Base-by-base conservation (phyloP, 1,140 invertebrate species). In the Drosophila asahinai region DNA sequence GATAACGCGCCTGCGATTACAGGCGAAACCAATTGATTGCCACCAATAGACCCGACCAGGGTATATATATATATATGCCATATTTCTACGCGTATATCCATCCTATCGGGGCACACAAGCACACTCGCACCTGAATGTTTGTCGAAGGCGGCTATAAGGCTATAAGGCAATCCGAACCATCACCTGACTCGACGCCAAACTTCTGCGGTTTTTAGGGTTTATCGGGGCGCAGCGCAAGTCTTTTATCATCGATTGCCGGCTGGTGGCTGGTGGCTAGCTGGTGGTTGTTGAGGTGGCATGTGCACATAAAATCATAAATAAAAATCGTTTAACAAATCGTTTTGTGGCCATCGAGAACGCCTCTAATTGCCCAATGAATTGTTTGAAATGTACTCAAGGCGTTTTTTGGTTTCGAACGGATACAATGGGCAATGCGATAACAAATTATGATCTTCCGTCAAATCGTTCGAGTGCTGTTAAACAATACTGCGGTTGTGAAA, bases 261-360 rank as follows among this genome's bases (percentile, higher is more conserved):
- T 25, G 22, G 22, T 27, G 27, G 27, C 27, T 66, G 68, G 67
- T 81, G 58, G 70, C 54, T 66, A 42, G 43, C 64, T 77, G 82
- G 79, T 79, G 84, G 62, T 86, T 86, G 79, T 79, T 86, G 77
- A 86, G 82, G 71, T 86, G 82, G 82, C 82, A 82, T 86, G 82
- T 81, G 79, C 62, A 55, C 68, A 86, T 86, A 86, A 86, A 86
- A 60, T 80, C 82, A 86, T 86, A 86, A 86, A 86, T 86, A 81
- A 74, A 86, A 86, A 86, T 86, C 82, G 81, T 78, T 86, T 86
- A 75, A 82, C 75, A 86, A 86, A 86, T 86, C 82, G 77, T 80
- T 59, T 70, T 70, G 75, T 73, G 73, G 49, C 66, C 58, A 60
- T 52, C 67, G 22, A 73, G 22, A 73, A 43, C 5, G 36, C 71